Evolutionary conservation across 2,113 vertebrate genomes (phyloP).

Genomic region (Lophius piscatorius): DNA sequence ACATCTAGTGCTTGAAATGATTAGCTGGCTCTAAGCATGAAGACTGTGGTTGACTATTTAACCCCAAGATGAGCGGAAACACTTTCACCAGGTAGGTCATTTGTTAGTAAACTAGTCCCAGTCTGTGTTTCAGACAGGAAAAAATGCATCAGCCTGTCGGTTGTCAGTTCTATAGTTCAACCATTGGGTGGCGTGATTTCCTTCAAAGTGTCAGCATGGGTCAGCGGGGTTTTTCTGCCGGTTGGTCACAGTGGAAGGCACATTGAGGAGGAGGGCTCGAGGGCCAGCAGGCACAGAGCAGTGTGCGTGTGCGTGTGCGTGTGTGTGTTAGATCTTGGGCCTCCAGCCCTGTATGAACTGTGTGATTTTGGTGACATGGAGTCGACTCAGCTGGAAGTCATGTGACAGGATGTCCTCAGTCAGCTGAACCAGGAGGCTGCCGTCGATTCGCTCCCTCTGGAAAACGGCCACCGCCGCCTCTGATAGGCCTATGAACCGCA

Average conservation of each 20-base stretch:
- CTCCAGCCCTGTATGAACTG: constrained; percentile 99
- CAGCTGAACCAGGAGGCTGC: constrained; percentile 96
- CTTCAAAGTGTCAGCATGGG: constrained; percentile 50
- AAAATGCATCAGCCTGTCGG: constrained; percentile 25
- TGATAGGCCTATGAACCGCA: constrained; percentile 95
- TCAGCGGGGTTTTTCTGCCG: constrained; percentile 54
- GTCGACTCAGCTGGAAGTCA: constrained; percentile 94
- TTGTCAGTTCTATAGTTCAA: constrained; percentile 41
- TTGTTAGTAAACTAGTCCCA: constrained; percentile 81
- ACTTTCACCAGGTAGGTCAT: constrained; percentile 14
- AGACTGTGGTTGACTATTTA: constrained; percentile 2
- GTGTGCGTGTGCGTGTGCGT: constrained; percentile 16
- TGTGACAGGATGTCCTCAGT: constrained; percentile 97
- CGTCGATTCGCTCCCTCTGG: constrained; percentile 93
- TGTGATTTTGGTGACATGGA: constrained; percentile 98
- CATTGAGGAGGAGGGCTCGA: constrained; percentile 67
- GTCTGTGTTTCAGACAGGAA: constrained; percentile 61
- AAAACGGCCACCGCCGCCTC: constrained; percentile 93
- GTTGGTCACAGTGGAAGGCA: constrained; percentile 74
- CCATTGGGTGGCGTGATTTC: constrained; percentile 62
- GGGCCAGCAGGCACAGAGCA: constrained; percentile 64
- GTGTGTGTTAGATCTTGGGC: constrained; percentile 87
- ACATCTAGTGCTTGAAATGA: constrained; percentile 8
- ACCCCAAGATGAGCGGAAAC: not conserved
- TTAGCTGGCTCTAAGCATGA: not conserved